phyloP scores from a whole-genome alignment of 2,888 invertebrate genomes.

The Chironomus riparius region DNA sequence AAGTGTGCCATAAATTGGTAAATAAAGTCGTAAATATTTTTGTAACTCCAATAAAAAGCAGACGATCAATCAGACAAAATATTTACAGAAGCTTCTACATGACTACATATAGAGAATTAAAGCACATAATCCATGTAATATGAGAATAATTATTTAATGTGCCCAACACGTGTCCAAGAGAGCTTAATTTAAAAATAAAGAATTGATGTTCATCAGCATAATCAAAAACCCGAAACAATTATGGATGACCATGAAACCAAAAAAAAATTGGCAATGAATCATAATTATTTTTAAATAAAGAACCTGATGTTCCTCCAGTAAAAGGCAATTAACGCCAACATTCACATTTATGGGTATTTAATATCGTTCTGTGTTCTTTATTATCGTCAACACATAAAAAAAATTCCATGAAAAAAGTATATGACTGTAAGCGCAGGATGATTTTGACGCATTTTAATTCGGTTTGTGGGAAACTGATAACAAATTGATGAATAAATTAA shows the following conservation, averaged over 20 bases:
- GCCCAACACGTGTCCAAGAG: neutral
- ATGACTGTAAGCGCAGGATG: neutral
- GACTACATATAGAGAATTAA: too few species aligned
- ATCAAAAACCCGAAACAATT: neutral
- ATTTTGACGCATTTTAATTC: too few species aligned
- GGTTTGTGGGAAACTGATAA: too few species aligned
- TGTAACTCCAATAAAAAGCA: too few species aligned
- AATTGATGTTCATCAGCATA: neutral
- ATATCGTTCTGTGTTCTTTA: too few species aligned
- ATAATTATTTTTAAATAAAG: neutral
- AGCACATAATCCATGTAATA: neutral
- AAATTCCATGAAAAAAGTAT: neutral
- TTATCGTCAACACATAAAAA: too few species aligned
- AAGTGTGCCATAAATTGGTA: too few species aligned
- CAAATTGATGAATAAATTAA: too few species aligned
- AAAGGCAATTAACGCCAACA: neutral
- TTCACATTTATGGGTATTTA: neutral
- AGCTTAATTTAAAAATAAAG: neutral
- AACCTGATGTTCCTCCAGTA: neutral
- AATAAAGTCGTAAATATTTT: too few species aligned
- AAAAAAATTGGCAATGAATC: constrained; percentile 4
- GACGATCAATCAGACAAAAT: too few species aligned
- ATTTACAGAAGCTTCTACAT: too few species aligned
- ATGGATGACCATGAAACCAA: neutral
- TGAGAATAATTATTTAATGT: neutral